Percentiles rank a stretch among this genome's conserved stretches.
Conservation (phyloP, 1,140 invertebrate genomes). For the Drosophila saltans region DNA sequence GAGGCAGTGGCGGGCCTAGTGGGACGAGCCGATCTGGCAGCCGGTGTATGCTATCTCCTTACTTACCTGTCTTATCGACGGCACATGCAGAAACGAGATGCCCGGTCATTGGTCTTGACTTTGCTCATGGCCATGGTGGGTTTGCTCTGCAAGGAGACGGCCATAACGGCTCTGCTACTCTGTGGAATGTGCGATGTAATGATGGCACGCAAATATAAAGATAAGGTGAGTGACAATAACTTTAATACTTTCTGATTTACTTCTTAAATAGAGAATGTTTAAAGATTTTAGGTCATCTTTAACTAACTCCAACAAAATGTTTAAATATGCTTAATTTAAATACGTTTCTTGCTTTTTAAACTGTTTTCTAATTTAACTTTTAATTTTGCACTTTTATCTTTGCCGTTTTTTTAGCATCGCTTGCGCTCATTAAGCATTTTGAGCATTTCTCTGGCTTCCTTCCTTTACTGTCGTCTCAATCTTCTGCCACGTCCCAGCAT, state of each 20-base stretch:
- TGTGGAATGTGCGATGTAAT: slow-evolving; percentile 91
- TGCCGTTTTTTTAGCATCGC: slow-evolving; percentile 85
- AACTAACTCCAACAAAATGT: background rate
- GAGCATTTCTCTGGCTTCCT: slow-evolving; percentile 84
- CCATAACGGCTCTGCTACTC: slow-evolving; percentile 93
- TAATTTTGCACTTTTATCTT: background rate
- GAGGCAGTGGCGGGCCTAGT: slow-evolving; percentile 98
- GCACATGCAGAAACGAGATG: slow-evolving; percentile 85
- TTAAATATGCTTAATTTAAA: background rate
- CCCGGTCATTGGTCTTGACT: slow-evolving; percentile 84
- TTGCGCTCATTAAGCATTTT: slow-evolving; percentile 87
- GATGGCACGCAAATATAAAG: slow-evolving; percentile 59
- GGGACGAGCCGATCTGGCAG: slow-evolving; percentile 95
- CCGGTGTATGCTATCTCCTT: slow-evolving; percentile 95
- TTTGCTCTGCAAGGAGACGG: slow-evolving; percentile 95
- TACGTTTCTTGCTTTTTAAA: background rate
- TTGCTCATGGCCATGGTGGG: slow-evolving; percentile 87
- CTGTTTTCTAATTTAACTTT: background rate
- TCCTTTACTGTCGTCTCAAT: slow-evolving; percentile 87
- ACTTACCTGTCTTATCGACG: slow-evolving; percentile 92
- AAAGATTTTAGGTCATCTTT: no score
- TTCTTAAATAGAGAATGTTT: background rate
- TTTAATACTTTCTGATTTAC: no score
- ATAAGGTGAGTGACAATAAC: slow-evolving; percentile 59
- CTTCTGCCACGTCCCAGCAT: slow-evolving; percentile 87